phyloP scores from a whole-genome alignment of 1,140 invertebrate genomes.

The Pogonus chalceus region DNA sequence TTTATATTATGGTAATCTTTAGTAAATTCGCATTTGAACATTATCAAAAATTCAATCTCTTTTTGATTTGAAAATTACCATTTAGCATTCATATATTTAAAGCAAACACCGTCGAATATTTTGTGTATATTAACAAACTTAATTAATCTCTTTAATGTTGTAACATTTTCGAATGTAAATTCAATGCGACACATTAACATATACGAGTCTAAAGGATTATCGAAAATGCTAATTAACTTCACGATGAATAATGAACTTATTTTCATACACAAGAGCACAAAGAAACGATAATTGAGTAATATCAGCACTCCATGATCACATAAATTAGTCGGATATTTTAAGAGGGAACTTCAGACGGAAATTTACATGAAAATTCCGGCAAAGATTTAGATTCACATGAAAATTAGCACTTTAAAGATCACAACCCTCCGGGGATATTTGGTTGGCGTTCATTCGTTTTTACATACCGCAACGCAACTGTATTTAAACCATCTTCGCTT shows the following conservation, averaged over 20 bases:
- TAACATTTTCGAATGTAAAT: neutral
- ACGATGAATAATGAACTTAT: conserved; percentile 7
- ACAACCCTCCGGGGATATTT: neutral
- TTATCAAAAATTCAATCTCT: too few species aligned
- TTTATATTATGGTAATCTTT: too few species aligned
- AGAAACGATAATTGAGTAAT: conserved; percentile 7
- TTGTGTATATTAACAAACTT: too few species aligned
- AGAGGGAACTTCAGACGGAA: conserved; percentile 1
- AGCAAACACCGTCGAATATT: too few species aligned
- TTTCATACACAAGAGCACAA: conserved; percentile 6
- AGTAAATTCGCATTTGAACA: too few species aligned
- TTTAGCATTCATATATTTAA: too few species aligned
- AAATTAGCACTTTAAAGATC: conserved; percentile 3
- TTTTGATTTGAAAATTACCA: too few species aligned
- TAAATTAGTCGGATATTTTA: conserved; percentile 6
- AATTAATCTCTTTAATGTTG: neutral
- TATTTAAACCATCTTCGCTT: too few species aligned
- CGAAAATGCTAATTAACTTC: conserved; percentile 6
- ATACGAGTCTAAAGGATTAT: conserved; percentile 4
- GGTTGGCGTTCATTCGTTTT: too few species aligned
- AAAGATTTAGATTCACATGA: neutral
- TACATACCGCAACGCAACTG: too few species aligned
- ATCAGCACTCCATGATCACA: conserved; percentile 3
- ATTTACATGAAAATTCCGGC: conserved; percentile 1
- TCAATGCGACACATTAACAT: neutral